Base-by-base conservation (phyloP, 2,797 vertebrate species). In the Fundulus diaphanus region DNA sequence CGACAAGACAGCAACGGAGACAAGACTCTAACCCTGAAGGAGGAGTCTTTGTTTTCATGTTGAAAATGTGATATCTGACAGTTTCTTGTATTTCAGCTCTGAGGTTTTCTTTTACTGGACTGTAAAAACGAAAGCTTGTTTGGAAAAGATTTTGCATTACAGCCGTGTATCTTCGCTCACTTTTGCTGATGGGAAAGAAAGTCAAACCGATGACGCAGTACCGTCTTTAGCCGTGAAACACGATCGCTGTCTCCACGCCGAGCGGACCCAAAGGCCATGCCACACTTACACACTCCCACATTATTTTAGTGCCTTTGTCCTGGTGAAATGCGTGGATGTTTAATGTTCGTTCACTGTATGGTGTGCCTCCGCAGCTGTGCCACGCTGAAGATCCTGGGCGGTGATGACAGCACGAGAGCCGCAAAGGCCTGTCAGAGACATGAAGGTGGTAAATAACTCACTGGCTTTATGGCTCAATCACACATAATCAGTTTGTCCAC, bases 401-500 rank as follows among this genome's bases (percentile, higher is more conserved):
- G 52, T 24, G 27, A 61, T 31, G 69, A 56, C 42, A 33, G 61
- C 71, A 52, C 5, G 33, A 68, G 59, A 77, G 54, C 65, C 35
- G 63, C 13, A 2, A 59, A 48, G 37, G 27, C 69, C 79, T 74
- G 74, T 67, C 79, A 54, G 68, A 20, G 44, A 48, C 29, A 71
- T 9, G 15, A 72, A 49, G 42, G 49, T 48, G 37, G 37, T 67
- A 63, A 52, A 67, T 67, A 65, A 78, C 76, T 85, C 73, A 54
- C 24, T 37, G 24, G 51, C 31, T 77, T 77, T 67, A 80, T 71
- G n/a, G 70, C 46, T 31, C 57, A 75, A n/a, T 84, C 70, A 48
- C 75, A 70, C 57, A 73, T 73, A 81, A 85, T 80, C 48, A 67
- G 29, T 80, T 72, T 76, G 69, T 81, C 63, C 78, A 78, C 75